Base-by-base conservation (phyloP, 2,113 vertebrate genomes). In the Channa maculata region DNA sequence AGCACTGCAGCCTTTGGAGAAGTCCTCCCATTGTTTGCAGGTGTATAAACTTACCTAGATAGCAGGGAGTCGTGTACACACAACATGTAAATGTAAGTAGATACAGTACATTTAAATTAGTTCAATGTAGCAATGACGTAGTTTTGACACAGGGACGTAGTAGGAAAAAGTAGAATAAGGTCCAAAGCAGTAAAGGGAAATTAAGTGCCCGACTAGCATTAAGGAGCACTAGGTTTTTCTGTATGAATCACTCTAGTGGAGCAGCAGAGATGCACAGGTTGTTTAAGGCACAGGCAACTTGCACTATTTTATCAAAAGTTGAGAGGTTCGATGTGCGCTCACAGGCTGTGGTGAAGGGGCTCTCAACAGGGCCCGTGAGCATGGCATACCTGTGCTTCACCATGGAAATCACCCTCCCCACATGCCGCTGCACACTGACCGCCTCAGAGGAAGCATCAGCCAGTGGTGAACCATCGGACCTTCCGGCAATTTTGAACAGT, bases 251-350 rank as follows among this genome's bases (percentile, higher is more conserved):
- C 84, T 94, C 92, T 1, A 94, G 88, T 0, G 93, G 93, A 11
- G 92, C 90, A 50, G 93, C 92, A 46, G 94, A 95, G 80, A 94
- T 94, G 77, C 94, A 95, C 88, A 94, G 87, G 85, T 94, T 94
- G 90, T 94, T 95, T 89, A 94, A 93, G 92, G 93, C 93, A 92
- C 93, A 94, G 39, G 93, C 93, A 9, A 94, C 94, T 80, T 93
- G 92, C 49, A 94, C 92, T 43, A 95, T 93, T 85, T 92, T 94
- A 82, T 95, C 94, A 46, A 95, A 94, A 49, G 92, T 93, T 0
- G 88, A 91, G 74, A 93, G 88, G 84, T 87, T 91, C 0, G 91
- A 91, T 8, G 86, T 82, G 67, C 86, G 87, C 79, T 94, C 92
- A 0, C 86, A 34, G 33, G 85, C 74, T 0, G 89, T 51, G 83